These are phyloP conservation scores for Pelosia muscerda DNA, from an alignment of 2,888 invertebrate species.

Conservation along the genomic window DNA sequence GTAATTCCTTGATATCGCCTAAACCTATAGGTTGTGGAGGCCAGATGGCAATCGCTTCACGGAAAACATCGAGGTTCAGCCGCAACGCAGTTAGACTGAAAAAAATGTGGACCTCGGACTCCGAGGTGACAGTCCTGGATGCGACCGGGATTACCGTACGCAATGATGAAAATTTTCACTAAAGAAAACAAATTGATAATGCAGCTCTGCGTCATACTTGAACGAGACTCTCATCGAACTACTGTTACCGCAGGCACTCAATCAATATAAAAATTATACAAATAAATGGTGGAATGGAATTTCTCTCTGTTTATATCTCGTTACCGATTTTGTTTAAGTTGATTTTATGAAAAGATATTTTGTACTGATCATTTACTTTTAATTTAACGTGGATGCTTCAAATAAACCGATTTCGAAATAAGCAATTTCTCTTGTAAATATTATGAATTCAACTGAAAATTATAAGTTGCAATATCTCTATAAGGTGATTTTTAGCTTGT, in stretches of 20 bases:
- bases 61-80: no score
- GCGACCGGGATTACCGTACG: no score
- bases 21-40: no score
- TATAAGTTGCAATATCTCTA: conserved; percentile 30
- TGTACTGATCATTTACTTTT: conserved; percentile 14
- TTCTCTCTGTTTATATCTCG: conserved; percentile 13
- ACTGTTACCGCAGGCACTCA: conserved; percentile 10
- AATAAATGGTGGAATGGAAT: conserved; percentile 16
- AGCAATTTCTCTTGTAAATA: neutral
- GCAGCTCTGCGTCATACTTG: conserved; percentile 25
- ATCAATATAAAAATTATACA: conserved; percentile 15
- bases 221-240: neutral
- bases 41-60: no score
- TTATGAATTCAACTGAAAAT: conserved; percentile 27
- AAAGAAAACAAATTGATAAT: conserved; percentile 31
- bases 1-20: no score
- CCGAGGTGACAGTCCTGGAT: no score
- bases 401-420: conserved; percentile 10
- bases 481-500: conserved; percentile 44
- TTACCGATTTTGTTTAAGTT: conserved; percentile 10
- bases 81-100: no score
- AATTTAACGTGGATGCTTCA: conserved; percentile 11
- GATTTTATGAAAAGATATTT: conserved; percentile 5
- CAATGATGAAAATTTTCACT: conserved; percentile 26
- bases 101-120: no score